Base-by-base conservation (phyloP, 2,888 invertebrate genomes). In the Caenorhabditis wallacei region DNA sequence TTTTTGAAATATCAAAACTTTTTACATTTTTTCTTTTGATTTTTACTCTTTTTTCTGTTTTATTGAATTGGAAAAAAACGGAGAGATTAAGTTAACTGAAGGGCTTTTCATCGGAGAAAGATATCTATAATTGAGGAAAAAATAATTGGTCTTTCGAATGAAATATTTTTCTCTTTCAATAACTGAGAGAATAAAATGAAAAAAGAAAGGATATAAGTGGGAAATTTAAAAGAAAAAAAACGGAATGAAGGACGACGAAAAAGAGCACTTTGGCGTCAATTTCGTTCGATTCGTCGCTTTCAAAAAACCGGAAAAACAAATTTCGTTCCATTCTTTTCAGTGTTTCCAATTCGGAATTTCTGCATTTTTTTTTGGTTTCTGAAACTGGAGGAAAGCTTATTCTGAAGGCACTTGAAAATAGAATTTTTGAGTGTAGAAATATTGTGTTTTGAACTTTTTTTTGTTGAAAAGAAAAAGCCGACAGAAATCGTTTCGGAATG, bases 281-380 rank as follows among this genome's bases (percentile, higher is more conserved):
- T 63, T 63, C 63, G 63, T 63, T 63, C 63, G 63, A 63, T 63
- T 63, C 46, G 63, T n/a, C 63, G 46, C 46, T 26, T 63, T 63
- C 46, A 24, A 63, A 63, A 54, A 56, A 69, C 22, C 63, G 43
- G 63, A 43, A 43, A 63, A 63, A 63, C 63, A 63, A 63, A 63
- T 46, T 63, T 46, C 20, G 63, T 63, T 63, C 43, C 16, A 1
- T 24, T 46, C 46, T 57, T 57, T 43, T 40, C 59, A 59, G 46
- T 46, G 43, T 63, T 63, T 63, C 63, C 26, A 46, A 24, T 26
- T 40, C 10, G 11, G 11, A 40, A 46, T 18, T n/a, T 63, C 43
- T 37, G 40, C 24, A 24, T 54, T 26, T 24, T 53, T 35, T 16
- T 13, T 4, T 24, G 16, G 54, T 24, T 13, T 10, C 1, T 11